phyloP scores from a whole-genome alignment of 2,797 vertebrate genomes.

The Poecilia velifera region DNA sequence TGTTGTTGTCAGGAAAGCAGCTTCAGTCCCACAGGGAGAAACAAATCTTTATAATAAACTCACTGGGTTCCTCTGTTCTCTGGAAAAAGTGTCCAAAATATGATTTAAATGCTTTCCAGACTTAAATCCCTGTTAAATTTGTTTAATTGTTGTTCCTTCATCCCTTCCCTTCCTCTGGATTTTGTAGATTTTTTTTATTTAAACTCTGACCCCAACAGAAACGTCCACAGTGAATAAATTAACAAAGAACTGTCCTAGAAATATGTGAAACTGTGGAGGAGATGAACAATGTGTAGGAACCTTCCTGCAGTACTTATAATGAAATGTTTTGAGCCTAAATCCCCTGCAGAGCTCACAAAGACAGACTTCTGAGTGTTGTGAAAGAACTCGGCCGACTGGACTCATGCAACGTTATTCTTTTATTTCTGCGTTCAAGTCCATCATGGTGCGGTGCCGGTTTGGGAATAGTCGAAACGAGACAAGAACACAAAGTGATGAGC shows the following conservation, averaged over 20 bases:
- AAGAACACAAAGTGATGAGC: neutral
- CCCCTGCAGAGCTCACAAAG: conserved; percentile 30
- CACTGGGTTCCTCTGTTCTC: neutral
- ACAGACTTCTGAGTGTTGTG: conserved; percentile 25
- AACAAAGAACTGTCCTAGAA: neutral
- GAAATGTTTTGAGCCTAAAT: conserved; percentile 18
- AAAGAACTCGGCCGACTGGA: conserved; percentile 15
- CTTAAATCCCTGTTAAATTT: neutral
- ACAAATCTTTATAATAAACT: conserved; percentile 36
- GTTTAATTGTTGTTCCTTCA: neutral
- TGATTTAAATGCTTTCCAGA: neutral
- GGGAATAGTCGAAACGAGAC: neutral
- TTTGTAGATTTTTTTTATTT: neutral
- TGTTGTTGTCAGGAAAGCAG: conserved; percentile 20
- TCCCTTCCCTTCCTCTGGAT: neutral
- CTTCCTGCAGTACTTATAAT: conserved; percentile 30
- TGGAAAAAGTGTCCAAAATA: neutral
- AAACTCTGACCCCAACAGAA: neutral
- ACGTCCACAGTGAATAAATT: neutral
- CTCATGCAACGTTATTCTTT: conserved; percentile 7
- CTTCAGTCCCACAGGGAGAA: conserved; percentile 38
- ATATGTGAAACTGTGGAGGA: neutral
- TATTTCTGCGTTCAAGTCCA: conserved; percentile 1
- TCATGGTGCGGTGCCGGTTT: neutral
- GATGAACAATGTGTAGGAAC: neutral